Evolutionary conservation across 2,797 vertebrate genomes (phyloP), one percentile per base, ranked within the genome.

Genomic region (Lutjanus argentimaculatus): DNA sequence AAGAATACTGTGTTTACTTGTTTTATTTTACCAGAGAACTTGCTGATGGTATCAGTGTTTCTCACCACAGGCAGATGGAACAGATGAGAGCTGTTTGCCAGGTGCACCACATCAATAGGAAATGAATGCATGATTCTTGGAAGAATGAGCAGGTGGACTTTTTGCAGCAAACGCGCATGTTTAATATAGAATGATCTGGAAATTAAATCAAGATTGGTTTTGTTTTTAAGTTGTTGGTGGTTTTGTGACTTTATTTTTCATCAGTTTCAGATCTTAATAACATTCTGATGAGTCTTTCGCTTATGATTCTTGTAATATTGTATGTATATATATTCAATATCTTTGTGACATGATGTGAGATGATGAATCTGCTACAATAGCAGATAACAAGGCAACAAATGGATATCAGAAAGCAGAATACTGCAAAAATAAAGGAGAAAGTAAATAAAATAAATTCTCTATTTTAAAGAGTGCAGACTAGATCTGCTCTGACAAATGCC

Each of bases 11-110:
- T 79, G 78, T 87, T 72, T 56, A 55, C 65, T 68, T 72, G 25
- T 73, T 49, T 68, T 6, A 58, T 48, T 36, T 36, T 36, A 36
- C 30, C 49, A 75, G 62, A 75, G 78, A 76, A 69, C 55, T 40
- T n/a, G 36, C 43, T 71, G 80, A 87, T 86, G 45, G 6, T 82
- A 82, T 88, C 83, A 65, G 57, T 55, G 61, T 40, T 75, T 68
- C 25, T 80, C 79, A 10, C 74, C 76, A 67, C 78, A 88, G 73
- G 67, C 76, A 80, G 77, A 48, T 59, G 62, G 46, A 76, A 30
- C 10, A 48, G 61, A 82, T 73, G 68, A 75, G 40, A 78, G 21
- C 3, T 75, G 82, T 77, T 78, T 74, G 56, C 75, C 80, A 87
- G 66, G 59, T 84, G 65, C 72, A n/a, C 52, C 67, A 58, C 70